phyloP scores from a whole-genome alignment of 1,140 invertebrate genomes.

The Nautilus pompilius region DNA sequence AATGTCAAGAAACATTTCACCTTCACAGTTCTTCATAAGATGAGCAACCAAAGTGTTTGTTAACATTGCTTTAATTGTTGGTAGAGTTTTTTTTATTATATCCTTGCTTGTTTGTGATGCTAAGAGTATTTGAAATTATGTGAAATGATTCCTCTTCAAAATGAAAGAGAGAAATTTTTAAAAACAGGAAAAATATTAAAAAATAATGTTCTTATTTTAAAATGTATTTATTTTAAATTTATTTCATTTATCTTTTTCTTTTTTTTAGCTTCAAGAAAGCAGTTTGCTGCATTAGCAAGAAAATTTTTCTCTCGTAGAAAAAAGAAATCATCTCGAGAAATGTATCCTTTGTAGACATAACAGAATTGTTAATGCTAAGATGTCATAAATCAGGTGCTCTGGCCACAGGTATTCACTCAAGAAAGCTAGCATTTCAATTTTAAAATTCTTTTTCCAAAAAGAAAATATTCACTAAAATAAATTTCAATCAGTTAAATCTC shows the following conservation, averaged over 20 bases:
- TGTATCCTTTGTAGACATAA: constrained; percentile 36
- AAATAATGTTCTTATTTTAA: background rate
- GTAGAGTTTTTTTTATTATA: too few relatives aligned
- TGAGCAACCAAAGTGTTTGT: background rate
- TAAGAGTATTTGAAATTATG: too few relatives aligned
- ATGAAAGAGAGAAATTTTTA: background rate
- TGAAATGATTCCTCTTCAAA: too few relatives aligned
- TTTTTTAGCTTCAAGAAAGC: constrained; percentile 38
- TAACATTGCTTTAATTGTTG: background rate
- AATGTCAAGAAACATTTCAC: constrained; percentile 6
- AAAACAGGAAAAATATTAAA: background rate
- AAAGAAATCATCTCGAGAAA: constrained; percentile 33
- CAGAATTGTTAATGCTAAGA: background rate
- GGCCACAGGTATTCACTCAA: too few relatives aligned
- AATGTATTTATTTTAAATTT: background rate
- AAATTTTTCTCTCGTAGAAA: constrained; percentile 36
- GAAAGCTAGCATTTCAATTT: too few relatives aligned
- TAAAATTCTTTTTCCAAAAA: too few relatives aligned
- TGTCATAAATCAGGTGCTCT: background rate
- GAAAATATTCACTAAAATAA: too few relatives aligned
- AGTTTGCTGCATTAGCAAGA: constrained; percentile 40
- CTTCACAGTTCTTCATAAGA: background rate
- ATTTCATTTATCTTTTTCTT: constrained; percentile 4
- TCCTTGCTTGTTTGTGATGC: too few relatives aligned
- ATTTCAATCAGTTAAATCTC: too few relatives aligned